phyloP scores from a whole-genome alignment of 2,113 vertebrate species.

The Felis chaus region DNA sequence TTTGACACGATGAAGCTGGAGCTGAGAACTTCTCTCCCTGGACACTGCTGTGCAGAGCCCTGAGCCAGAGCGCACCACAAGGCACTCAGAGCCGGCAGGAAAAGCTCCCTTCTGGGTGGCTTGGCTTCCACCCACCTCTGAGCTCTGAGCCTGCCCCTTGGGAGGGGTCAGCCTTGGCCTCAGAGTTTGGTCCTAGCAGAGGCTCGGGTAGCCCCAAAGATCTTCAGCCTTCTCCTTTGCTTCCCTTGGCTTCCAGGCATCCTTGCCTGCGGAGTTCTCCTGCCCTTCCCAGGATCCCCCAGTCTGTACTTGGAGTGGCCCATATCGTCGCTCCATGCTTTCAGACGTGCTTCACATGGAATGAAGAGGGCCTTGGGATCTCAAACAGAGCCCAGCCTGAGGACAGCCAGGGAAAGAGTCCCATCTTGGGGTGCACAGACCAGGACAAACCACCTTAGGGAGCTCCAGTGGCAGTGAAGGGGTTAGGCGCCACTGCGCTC shows the following conservation, averaged over 20 bases:
- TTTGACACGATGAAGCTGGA: not conserved
- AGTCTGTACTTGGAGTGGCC: not conserved
- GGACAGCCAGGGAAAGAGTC: not conserved
- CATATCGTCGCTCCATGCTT: not conserved
- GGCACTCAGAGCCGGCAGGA: not conserved
- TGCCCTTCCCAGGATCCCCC: not conserved
- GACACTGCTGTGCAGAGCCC: not conserved
- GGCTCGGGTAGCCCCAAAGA: not conserved
- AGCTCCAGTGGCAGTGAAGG: conserved; percentile 72
- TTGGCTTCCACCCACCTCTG: conserved; percentile 38
- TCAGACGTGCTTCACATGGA: not conserved
- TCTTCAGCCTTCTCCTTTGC: not conserved
- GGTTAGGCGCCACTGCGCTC: conserved; percentile 69
- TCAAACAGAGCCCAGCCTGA: not conserved
- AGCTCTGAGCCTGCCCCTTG: conserved; percentile 40
- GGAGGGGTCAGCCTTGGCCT: conserved; percentile 58
- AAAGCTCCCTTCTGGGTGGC: not conserved
- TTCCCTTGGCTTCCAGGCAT: not conserved
- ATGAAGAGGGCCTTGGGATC: not conserved
- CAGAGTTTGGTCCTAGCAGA: not conserved
- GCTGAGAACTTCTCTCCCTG: not conserved
- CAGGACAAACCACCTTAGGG: not conserved
- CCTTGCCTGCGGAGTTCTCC: not conserved
- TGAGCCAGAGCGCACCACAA: not conserved
- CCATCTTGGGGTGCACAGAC: not conserved